These are phyloP conservation scores for Nasonovia ribisnigri DNA, from an alignment of 2,888 invertebrate genomes.

Conservation along the genomic window DNA sequence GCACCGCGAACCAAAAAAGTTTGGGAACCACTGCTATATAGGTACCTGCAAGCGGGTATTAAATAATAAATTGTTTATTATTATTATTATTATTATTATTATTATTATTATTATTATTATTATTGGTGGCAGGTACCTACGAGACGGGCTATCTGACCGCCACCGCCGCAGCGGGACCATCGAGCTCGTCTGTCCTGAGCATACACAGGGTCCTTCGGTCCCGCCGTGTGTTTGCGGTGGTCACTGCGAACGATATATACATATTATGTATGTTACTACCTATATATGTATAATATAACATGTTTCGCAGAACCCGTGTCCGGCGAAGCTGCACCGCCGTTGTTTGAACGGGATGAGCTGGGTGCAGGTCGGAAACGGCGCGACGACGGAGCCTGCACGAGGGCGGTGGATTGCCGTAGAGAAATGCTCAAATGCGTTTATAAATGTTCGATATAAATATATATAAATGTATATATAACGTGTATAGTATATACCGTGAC, in stretches of 20 bases:
- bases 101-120: too few species aligned
- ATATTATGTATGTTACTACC: too few species aligned
- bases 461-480: background rate
- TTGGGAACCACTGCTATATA: too few species aligned
- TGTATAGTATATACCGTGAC: background rate
- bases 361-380: background rate
- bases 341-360: background rate
- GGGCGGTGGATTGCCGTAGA: background rate
- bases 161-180: background rate
- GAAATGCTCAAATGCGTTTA: background rate
- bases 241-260: background rate
- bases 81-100: too few species aligned
- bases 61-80: background rate
- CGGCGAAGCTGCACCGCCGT: background rate
- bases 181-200: background rate
- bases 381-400: too few species aligned
- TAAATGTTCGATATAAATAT: too few species aligned
- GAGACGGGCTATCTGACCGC: background rate
- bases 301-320: background rate
- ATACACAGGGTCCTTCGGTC: background rate
- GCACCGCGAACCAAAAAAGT: too few species aligned
- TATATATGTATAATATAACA: too few species aligned
- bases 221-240: background rate
- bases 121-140: background rate
- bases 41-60: too few species aligned